Evolutionary conservation across 2,113 vertebrate species (phyloP).

Genomic region (Stictonetta naevosa): DNA sequence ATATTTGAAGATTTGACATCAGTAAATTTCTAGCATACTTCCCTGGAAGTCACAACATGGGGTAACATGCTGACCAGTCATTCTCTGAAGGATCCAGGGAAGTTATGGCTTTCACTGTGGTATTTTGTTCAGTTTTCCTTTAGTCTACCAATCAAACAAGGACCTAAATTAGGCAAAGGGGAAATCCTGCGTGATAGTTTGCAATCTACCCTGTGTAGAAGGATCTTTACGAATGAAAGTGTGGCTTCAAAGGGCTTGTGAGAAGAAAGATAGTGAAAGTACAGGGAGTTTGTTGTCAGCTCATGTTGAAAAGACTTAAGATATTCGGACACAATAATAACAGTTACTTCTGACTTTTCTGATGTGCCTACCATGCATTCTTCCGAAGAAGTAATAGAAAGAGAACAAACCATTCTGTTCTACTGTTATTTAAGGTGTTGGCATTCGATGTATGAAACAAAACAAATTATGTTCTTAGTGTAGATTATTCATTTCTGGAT

Average conservation of each 20-base stretch:
- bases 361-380: not conserved
- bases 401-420: not conserved
- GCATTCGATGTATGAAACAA: not conserved
- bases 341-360: constrained; percentile 16
- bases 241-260: not conserved
- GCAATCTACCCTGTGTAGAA: not conserved
- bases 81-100: not conserved
- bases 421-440: not conserved
- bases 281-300: not conserved
- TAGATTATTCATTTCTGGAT: constrained; percentile 1
- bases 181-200: not conserved
- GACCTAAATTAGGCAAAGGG: not conserved
- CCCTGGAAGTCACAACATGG: not conserved
- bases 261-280: not conserved
- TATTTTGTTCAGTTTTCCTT: not conserved
- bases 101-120: not conserved
- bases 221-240: not conserved
- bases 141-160: not conserved
- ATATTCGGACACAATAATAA: not conserved
- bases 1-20: not conserved
- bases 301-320: not conserved
- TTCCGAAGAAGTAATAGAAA: not conserved
- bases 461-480: not conserved
- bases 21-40: not conserved
- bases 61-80: not conserved